Base-by-base conservation (phyloP, 2,888 invertebrate genomes). In the Girardia tigrina region DNA sequence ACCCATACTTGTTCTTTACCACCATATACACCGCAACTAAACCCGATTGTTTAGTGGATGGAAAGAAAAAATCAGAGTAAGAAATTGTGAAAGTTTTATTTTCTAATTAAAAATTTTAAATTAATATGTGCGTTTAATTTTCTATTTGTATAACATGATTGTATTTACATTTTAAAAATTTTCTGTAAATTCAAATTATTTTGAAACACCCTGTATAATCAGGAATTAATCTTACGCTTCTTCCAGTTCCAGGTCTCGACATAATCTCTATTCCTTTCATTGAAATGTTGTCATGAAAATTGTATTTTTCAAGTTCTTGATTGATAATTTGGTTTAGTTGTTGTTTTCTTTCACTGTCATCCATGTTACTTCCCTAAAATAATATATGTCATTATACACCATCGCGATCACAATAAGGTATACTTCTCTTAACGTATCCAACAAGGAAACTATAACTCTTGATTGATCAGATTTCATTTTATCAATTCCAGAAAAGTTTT, bases 391-490 rank as follows among this genome's bases (percentile, higher is more conserved):
- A 56, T 8, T 20, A 56, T 56, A n/a, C n/a, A n/a, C n/a, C 4
- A 12, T 16, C 4, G n/a, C 6, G n/a, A 56, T 20, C 23, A 8
- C 56, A 20, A 8, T 20, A 56, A 56, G 2, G 4, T n/a, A 20
- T 56, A 56, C 56, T 20, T 4, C 23, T 4, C n/a, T 16, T 16
- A 56, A n/a, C 4, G 56, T 2, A 20, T 56, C 56, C 4, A 56
- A n/a, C 56, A 56, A 56, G n/a, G 56, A 56, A 56, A 2, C n/a
- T 20, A 56, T 56, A n/a, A 56, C 56, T 56, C 23, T 56, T 16
- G 56, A 56, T n/a, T 56, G 56, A n/a, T 56, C 56, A 23, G 23
- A 20, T 56, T 56, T 56, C 56, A 56, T 56, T 56, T 56, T 56
- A 56, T 56, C 56, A 6, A 56, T 56, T 56, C 23, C 2, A n/a